A percentile compares a stretch with the other conserved stretches of the same genome.
phyloP scores from a whole-genome alignment of 2,797 vertebrate genomes.

The Anableps anableps region DNA sequence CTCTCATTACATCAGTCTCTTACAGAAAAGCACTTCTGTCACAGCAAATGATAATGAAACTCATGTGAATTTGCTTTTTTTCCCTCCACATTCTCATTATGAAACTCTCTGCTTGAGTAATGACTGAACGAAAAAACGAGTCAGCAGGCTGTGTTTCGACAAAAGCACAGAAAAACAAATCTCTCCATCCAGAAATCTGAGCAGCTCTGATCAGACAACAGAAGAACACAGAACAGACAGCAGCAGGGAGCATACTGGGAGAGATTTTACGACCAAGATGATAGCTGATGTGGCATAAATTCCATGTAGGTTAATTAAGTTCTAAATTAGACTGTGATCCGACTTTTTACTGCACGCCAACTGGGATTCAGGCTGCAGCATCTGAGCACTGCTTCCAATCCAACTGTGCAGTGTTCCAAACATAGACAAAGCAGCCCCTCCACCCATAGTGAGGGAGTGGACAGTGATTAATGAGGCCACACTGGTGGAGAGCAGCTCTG shows the following conservation, averaged over 20 bases:
- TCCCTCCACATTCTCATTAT: slow-evolving; percentile 3
- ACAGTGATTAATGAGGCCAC: slow-evolving; percentile 80
- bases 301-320: slow-evolving; percentile 60
- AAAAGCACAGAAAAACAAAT: slow-evolving; percentile 29
- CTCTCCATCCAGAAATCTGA: slow-evolving; percentile 21
- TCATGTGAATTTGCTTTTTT: slow-evolving; percentile 24
- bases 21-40: slow-evolving; percentile 36
- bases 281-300: slow-evolving; percentile 44
- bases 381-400: slow-evolving; percentile 52
- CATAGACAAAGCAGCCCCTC: slow-evolving; percentile 63
- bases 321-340: slow-evolving; percentile 55
- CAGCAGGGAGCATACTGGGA: background rate
- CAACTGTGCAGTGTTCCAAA: slow-evolving; percentile 50
- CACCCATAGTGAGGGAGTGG: slow-evolving; percentile 59
- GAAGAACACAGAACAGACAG: slow-evolving; percentile 6
- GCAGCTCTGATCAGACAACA: slow-evolving; percentile 28
- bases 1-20: slow-evolving; percentile 42
- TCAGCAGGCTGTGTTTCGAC: slow-evolving; percentile 21
- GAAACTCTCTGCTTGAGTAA: slow-evolving; percentile 36
- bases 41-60: slow-evolving; percentile 49
- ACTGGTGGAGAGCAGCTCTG: slow-evolving; percentile 64
- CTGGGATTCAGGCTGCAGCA: slow-evolving; percentile 29
- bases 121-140: slow-evolving; percentile 18
- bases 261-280: slow-evolving; percentile 23
- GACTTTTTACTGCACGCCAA: slow-evolving; percentile 36